A percentile compares a stretch with the other conserved stretches of the same genome.
These are phyloP conservation scores for Caenorhabditis elegans DNA, from an alignment of 1,140 invertebrate species.

Conservation along the genomic window DNA sequence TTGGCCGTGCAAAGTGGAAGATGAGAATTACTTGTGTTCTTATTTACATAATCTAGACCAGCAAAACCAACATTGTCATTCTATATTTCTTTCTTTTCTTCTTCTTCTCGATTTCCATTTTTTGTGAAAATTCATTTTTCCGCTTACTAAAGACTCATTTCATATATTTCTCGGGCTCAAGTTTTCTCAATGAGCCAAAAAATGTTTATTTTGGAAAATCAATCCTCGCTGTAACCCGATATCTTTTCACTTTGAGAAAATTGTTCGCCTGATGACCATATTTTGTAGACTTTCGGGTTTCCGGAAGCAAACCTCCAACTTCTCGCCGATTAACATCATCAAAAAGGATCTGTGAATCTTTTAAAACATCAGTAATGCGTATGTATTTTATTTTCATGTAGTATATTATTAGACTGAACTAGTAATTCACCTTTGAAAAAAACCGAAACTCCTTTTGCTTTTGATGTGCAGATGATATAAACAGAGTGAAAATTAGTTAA, in stretches of 20 bases:
- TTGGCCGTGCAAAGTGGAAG: constrained; percentile 19
- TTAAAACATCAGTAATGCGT: no score
- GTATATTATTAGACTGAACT: no score
- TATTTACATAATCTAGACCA: constrained; percentile 23
- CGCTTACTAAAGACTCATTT: background rate
- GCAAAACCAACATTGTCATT: background rate
- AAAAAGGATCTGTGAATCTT: background rate
- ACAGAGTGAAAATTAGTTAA: no score
- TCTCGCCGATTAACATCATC: background rate
- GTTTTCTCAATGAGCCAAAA: constrained; percentile 17
- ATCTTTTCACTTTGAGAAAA: constrained; percentile 29
- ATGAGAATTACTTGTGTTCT: constrained; percentile 5
- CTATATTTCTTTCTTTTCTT: background rate
- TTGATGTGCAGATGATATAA: no score
- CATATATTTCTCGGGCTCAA: background rate
- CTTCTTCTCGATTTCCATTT: background rate
- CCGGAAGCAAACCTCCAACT: constrained; percentile 10
- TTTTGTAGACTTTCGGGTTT: background rate
- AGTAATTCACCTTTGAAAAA: no score
- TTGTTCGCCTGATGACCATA: constrained; percentile 17
- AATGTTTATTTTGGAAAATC: constrained; percentile 21
- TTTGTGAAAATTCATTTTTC: background rate
- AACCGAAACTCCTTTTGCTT: no score
- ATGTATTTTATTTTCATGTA: no score
- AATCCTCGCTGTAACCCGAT: constrained; percentile 8